Base-by-base conservation (phyloP, 2,113 vertebrate species). In the Percina caprodes region DNA sequence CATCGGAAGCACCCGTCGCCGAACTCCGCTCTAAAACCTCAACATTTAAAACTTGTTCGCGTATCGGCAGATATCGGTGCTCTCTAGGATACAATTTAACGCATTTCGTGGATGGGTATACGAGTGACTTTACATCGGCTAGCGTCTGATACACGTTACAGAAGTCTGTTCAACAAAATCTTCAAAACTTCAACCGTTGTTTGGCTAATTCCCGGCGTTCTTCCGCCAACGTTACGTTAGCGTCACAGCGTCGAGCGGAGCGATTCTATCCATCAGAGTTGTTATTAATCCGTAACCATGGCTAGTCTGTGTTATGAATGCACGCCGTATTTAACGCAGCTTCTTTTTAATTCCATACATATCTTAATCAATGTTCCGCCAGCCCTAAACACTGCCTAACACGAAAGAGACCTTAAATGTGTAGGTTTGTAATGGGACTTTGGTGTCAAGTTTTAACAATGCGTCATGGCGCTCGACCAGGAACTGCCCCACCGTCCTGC, bases 1-100 rank as follows among this genome's bases (percentile, higher is more conserved):
- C 19, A 6, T 35, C 0, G 58, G 24, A 42, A 5, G 23, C 8
- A 1, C 7, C 8, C 2, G 0, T 51, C 1, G 18, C 66, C 23
- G 10, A 77, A 42, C 55, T 55, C 30, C 19, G 1, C 26, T 56
- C 3, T 1, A 0, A 21, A 68, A 56, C 2, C 49, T 3, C 0
- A 0, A 9, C 18, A 4, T 51, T 81, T 58, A 49, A 42, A 3
- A 51, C 30, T 61, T 60, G 0, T 0, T 49, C 1, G 3, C 0
- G 2, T 16, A 1, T 35, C 14, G 0, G 7, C 9, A 14, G 1
- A 26, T 3, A 39, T 2, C 4, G 2, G 5, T 13, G 46, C 12
- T 0, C 9, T 1, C 2, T 12, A 18, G 2, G 16, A 16, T 0
- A 3, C 0, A 8, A 0, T 0, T 61, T 2, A 26, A 30, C 14